Evolutionary conservation across 2,888 invertebrate genomes (phyloP).

Genomic region (Calameuta filiformis): DNA sequence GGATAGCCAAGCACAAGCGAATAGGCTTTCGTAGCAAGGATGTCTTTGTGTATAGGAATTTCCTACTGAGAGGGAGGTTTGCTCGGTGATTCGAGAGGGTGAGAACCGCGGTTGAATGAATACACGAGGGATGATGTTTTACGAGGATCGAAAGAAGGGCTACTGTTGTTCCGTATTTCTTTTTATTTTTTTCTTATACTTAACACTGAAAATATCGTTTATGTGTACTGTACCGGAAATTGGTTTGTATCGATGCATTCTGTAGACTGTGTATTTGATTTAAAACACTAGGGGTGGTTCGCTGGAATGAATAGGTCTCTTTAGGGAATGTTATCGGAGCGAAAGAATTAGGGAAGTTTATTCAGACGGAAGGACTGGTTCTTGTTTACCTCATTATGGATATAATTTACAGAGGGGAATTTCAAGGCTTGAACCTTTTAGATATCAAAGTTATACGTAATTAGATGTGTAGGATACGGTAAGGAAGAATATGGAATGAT

Average conservation of each 20-base stretch:
- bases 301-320: not conserved
- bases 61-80: not conserved
- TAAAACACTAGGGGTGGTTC: not conserved
- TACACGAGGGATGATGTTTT: not conserved
- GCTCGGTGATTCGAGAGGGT: not conserved
- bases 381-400: not conserved
- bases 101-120: not conserved
- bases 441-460: not conserved
- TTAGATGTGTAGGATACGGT: not conserved
- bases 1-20: not conserved
- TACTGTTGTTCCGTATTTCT: not conserved
- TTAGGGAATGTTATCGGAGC: not conserved
- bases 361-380: no score
- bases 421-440: not conserved
- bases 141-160: not conserved
- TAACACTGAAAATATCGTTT: not conserved
- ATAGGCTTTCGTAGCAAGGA: not conserved
- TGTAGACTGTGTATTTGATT: not conserved
- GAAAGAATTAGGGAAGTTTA: not conserved
- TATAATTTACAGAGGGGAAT: not conserved
- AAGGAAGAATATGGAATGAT: not conserved
- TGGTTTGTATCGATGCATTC: not conserved
- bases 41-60: not conserved
- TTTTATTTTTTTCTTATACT: not conserved
- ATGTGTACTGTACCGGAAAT: not conserved